Base-by-base conservation (phyloP, 2,797 vertebrate species). In the Cichlasoma orientale region DNA sequence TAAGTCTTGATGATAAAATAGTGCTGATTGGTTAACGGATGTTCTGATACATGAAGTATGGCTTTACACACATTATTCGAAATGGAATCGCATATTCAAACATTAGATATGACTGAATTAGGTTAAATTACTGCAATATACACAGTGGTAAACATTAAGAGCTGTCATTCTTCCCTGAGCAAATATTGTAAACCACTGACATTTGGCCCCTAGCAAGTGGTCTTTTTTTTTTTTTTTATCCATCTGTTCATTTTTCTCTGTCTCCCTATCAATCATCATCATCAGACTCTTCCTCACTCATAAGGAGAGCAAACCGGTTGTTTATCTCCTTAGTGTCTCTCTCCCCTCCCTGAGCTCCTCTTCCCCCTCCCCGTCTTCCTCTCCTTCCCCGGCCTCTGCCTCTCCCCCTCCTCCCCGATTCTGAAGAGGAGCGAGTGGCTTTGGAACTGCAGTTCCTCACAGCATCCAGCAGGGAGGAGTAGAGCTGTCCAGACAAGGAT, bases 241-340 rank as follows among this genome's bases (percentile, higher is more conserved):
- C 25, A 31, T 38, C 5, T 12, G 12, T 31, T 74, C 0, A 23
- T 55, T 73, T 74, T 74, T 54, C 47, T 77, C 74, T 44, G 7
- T 58, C 6, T 53, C 38, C 23, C 82, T n/a, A 82, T 72, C 75
- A 85, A 1, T 83, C 70, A 25, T 84, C 86, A 55, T 83, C 73
- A 27, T 84, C 84, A 55, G 1, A 85, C 47, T 92, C 89, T 50
- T 94, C 91, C 23, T 95, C 86, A 6, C 82, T 84, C 89, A 86
- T 90, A 50, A 96, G 90, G 41, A 94, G 82, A 29, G 93, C 68
- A 88, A 96, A 96, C 81, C 79, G 93, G 89, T 96, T 96, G 79
- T 82, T 87, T 4, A 96, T 54, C 27, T 88, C 89, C 14, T 84
- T 83, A 6, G 44, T 36, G 14, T 47, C 79, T 75, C 78, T 81